phyloP scores from a whole-genome alignment of 2,888 invertebrate species.

The Cactoblastis cactorum region DNA sequence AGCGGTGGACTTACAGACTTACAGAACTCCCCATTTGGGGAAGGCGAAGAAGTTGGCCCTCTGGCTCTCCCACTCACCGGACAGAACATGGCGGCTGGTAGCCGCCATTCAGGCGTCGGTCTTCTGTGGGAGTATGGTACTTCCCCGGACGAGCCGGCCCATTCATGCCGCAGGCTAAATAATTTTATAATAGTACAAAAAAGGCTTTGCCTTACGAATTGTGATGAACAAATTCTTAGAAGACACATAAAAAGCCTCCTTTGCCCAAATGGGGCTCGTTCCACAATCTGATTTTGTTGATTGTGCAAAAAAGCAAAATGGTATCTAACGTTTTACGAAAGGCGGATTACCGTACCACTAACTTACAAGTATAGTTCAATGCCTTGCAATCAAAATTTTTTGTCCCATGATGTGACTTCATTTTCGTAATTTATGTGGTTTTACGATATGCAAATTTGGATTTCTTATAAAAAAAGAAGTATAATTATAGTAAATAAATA shows the following conservation, averaged over 20 bases:
- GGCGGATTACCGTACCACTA: slow-evolving; percentile 33
- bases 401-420: slow-evolving; percentile 1
- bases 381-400: slow-evolving; percentile 23
- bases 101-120: too few relatives aligned
- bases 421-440: slow-evolving; percentile 10
- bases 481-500: too few relatives aligned
- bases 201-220: slow-evolving; percentile 11
- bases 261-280: slow-evolving; percentile 33
- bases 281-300: slow-evolving; percentile 46
- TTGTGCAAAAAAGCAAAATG: slow-evolving; percentile 43
- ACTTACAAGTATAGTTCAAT: slow-evolving; percentile 48
- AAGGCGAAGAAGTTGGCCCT: too few relatives aligned
- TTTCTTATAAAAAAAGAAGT: too few relatives aligned
- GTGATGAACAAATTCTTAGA: slow-evolving; percentile 24
- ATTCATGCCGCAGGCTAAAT: too few relatives aligned
- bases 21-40: too few relatives aligned
- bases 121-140: too few relatives aligned
- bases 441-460: background rate
- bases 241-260: slow-evolving; percentile 22
- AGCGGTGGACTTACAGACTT: too few relatives aligned
- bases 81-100: too few relatives aligned
- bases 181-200: too few relatives aligned
- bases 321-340: slow-evolving; percentile 27
- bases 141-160: too few relatives aligned
- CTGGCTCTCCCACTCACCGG: too few relatives aligned